Evolutionary conservation across 2,113 vertebrate genomes (phyloP), one percentile per base, ranked within the genome.

Genomic region (Lethenteron reissneri): DNA sequence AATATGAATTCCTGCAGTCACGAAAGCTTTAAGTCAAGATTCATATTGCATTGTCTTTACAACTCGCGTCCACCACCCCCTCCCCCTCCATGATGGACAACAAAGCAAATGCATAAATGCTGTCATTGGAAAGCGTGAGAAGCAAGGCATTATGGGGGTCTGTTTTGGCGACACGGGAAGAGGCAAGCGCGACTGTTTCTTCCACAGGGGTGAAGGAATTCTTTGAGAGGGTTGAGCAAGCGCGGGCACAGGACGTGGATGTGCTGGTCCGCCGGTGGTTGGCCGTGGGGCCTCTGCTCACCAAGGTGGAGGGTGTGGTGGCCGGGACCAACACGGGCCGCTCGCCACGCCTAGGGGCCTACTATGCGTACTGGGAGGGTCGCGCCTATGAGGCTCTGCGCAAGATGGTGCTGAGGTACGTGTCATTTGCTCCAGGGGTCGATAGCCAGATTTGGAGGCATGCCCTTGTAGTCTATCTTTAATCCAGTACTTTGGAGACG

Each of bases 351-450:
- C 83, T 97, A 83, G 75, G 77, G 19, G 73, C 78, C 60, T 95
- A 90, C 80, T 99, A 95, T 56, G 74, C 74, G 9, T 81, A 83
- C 78, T 96, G 90, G 91, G 94, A 99, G 76, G 78, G 72, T 4
- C 85, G 79, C 64, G 80, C 90, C 73, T 86, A 85, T 1, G 83
- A 87, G 3, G 79, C 76, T 14, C 77, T 99, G 58, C 80, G 78
- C 57, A 86, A 81, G 76, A 85, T 96, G 83, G 76, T 94, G 72
- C 74, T 87, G 19, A 95, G 82, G 94, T 99, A 5, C 41, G 41
- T 41, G 41, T 41, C 6, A 41, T 41, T 41, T 41, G 41, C 41
- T 41, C 41, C 41, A 41, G 41, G 41, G 41, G 5, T 41, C 5
- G 41, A 41, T 41, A 41, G 41, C 41, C 41, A 41, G 41, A 41